phyloP scores from a whole-genome alignment of 1,140 invertebrate species.

The Trichomalopsis sarcophagae region DNA sequence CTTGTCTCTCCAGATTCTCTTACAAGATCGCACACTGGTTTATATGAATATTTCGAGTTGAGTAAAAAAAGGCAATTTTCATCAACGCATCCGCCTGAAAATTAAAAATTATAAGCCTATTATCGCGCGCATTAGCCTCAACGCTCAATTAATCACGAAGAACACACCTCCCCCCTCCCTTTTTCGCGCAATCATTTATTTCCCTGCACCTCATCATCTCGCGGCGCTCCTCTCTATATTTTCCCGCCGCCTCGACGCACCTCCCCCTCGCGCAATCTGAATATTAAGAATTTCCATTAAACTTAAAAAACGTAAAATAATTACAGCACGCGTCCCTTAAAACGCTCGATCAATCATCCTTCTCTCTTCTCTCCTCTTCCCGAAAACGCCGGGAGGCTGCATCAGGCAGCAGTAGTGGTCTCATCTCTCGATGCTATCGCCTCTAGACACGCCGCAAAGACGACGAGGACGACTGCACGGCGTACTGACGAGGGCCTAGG shows the following conservation, averaged over 20 bases:
- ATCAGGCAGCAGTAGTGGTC: background rate
- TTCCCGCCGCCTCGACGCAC: background rate
- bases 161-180: background rate
- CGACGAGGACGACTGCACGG: background rate
- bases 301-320: constrained; percentile 28
- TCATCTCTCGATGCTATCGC: constrained; percentile 15
- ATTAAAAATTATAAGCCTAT: background rate
- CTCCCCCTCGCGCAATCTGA: background rate
- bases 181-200: constrained; percentile 4
- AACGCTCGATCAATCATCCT: constrained; percentile 30
- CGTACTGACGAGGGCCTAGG: background rate
- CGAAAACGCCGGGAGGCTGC: background rate
- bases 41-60: too few relatives aligned
- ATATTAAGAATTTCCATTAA: constrained; percentile 37
- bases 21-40: too few relatives aligned
- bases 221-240: background rate
- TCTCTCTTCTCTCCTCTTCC: background rate
- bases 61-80: too few relatives aligned
- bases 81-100: background rate
- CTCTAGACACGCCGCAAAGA: background rate
- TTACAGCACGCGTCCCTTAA: constrained; percentile 24
- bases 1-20: background rate
- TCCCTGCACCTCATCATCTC: background rate
- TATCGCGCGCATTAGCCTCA: background rate
- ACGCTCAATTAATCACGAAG: background rate